phyloP scores from a whole-genome alignment of 2,888 invertebrate genomes.

The Halictus ligatus region DNA sequence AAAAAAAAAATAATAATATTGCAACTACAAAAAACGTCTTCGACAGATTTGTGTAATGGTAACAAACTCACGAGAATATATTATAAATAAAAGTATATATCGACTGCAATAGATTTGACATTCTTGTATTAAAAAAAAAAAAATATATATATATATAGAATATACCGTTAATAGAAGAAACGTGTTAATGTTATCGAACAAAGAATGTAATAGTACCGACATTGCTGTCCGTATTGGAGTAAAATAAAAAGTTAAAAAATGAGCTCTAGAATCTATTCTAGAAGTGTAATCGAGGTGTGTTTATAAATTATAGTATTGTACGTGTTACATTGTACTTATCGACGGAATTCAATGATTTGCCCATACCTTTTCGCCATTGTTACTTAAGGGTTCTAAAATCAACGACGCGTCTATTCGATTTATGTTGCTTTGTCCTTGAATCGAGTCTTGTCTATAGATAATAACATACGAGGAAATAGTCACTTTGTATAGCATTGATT shows the following conservation, averaged over 20 bases:
- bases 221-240: conserved; percentile 68
- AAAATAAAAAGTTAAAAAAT: conserved; percentile 61
- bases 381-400: conserved; percentile 75
- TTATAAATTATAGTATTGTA: conserved; percentile 64
- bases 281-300: conserved; percentile 58
- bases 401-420: conserved; percentile 62
- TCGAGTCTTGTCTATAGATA: conserved; percentile 48
- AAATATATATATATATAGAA: conserved; percentile 58
- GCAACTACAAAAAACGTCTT: conserved; percentile 53
- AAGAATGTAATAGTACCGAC: conserved; percentile 74
- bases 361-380: conserved; percentile 72
- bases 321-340: conserved; percentile 72
- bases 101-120: conserved; percentile 71
- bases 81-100: conserved; percentile 70
- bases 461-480: conserved; percentile 61
- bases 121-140: conserved; percentile 68
- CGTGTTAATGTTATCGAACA: conserved; percentile 75
- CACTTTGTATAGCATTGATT: conserved; percentile 71
- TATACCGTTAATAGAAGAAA: conserved; percentile 73
- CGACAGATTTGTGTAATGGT: conserved; percentile 53
- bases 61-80: conserved; percentile 55
- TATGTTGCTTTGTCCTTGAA: conserved; percentile 57
- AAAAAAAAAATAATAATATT: conserved; percentile 46
- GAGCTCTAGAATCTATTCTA: conserved; percentile 59
- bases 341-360: conserved; percentile 66